phyloP scores from a whole-genome alignment of 2,113 vertebrate species.

The Spermophilus dauricus region DNA sequence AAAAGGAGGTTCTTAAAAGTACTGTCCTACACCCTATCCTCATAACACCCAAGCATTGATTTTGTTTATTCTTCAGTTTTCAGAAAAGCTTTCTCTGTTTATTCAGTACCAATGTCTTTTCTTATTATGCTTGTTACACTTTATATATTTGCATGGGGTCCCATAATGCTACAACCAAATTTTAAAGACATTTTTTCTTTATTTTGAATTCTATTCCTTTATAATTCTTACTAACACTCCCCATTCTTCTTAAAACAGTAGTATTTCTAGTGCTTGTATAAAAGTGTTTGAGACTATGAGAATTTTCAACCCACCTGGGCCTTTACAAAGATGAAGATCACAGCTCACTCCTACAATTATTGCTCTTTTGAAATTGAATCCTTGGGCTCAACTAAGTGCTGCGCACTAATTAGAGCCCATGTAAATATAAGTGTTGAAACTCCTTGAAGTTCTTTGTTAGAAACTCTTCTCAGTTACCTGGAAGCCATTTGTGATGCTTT shows the following conservation, averaged over 20 bases:
- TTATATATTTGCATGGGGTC: background rate
- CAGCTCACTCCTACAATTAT: background rate
- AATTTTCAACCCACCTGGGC: background rate
- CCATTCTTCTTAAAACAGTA: background rate
- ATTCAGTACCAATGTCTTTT: background rate
- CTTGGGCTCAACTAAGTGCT: background rate
- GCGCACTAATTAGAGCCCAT: slow-evolving; percentile 30
- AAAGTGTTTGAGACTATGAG: slow-evolving; percentile 10
- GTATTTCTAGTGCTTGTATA: background rate
- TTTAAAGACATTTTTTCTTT: slow-evolving; percentile 45
- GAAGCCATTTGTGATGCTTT: background rate
- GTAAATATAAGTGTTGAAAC: slow-evolving; percentile 26
- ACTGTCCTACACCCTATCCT: background rate
- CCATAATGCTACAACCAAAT: background rate
- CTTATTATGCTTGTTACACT: background rate
- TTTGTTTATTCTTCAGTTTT: background rate
- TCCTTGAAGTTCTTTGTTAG: slow-evolving; percentile 44
- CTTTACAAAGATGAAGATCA: background rate
- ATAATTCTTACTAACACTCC: background rate
- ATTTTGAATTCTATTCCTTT: background rate
- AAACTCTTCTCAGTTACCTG: slow-evolving; percentile 61
- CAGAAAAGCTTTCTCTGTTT: background rate
- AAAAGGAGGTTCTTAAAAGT: background rate
- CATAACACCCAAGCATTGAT: background rate
- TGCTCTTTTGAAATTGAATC: slow-evolving; percentile 51